These are phyloP conservation scores for Cybosia mesomella DNA, from an alignment of 2,888 invertebrate genomes.

Conservation along the genomic window DNA sequence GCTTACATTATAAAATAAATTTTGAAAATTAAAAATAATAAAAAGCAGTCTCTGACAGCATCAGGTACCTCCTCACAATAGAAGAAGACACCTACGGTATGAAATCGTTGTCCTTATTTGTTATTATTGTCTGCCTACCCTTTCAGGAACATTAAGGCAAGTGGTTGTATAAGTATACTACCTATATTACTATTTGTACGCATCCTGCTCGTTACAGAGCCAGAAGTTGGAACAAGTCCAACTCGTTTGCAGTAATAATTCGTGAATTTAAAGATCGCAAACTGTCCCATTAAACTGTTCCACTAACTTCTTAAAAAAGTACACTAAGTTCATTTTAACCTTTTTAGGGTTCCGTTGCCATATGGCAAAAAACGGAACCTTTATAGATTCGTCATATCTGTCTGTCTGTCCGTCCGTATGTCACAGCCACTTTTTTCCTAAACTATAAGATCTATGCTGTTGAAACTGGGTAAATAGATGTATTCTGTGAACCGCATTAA, in stretches of 20 bases:
- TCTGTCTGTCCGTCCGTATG: no score
- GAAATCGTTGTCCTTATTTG: background rate
- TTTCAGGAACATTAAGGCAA: background rate
- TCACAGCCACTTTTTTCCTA: no score
- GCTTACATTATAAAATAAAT: no score
- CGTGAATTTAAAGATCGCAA: constrained; percentile 36
- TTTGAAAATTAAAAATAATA: no score
- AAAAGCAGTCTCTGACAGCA: no score
- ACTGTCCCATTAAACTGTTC: constrained; percentile 14
- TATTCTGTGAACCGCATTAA: no score
- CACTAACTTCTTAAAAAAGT: constrained; percentile 11
- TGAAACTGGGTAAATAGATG: no score
- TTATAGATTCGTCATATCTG: no score
- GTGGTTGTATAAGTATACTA: background rate
- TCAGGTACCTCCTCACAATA: background rate
- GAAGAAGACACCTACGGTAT: no score
- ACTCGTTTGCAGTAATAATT: constrained; percentile 40
- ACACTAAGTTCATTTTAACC: background rate
- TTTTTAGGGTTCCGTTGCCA: no score
- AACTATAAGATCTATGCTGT: no score
- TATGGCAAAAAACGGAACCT: no score
- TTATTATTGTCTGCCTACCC: background rate
- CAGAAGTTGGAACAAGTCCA: constrained; percentile 39
- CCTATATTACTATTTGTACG: background rate
- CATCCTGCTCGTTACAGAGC: constrained; percentile 9